phyloP scores from a whole-genome alignment of 2,113 vertebrate species.

The Caranx ignobilis region DNA sequence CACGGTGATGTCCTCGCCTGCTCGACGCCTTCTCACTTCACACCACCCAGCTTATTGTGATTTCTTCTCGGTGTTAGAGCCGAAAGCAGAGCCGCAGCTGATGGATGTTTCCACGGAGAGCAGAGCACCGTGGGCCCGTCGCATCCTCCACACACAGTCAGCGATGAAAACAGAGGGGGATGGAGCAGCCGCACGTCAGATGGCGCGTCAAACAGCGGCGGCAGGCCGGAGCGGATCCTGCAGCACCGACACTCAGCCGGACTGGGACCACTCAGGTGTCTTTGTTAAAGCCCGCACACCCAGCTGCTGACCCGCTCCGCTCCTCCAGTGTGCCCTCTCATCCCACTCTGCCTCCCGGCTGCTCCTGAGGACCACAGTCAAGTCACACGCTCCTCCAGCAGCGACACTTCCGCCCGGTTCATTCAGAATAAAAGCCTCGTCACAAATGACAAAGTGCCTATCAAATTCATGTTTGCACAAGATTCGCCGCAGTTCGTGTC shows the following conservation, averaged over 20 bases:
- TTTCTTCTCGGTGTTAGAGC: background rate
- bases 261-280: background rate
- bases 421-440: conserved; percentile 34
- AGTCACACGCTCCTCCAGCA: accelerated
- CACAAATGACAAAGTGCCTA: too few species aligned
- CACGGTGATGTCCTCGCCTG: background rate
- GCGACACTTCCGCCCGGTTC: conserved; percentile 11
- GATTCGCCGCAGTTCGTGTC: too few species aligned
- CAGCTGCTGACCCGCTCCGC: conserved; percentile 17
- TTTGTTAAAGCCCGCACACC: conserved; percentile 16
- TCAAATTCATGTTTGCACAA: too few species aligned
- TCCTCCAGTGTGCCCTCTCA: background rate
- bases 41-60: background rate
- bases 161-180: background rate
- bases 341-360: background rate
- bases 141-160: background rate
- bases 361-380: conserved; percentile 23
- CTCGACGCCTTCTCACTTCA: conserved; percentile 2
- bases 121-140: conserved; percentile 23
- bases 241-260: background rate
- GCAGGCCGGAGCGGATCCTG: background rate
- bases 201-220: background rate
- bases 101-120: background rate
- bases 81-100: background rate
- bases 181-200: background rate